Conservation (phyloP, 35 echinoderm and acorn worm species). For the Heliocidaris tuberculata region DNA sequence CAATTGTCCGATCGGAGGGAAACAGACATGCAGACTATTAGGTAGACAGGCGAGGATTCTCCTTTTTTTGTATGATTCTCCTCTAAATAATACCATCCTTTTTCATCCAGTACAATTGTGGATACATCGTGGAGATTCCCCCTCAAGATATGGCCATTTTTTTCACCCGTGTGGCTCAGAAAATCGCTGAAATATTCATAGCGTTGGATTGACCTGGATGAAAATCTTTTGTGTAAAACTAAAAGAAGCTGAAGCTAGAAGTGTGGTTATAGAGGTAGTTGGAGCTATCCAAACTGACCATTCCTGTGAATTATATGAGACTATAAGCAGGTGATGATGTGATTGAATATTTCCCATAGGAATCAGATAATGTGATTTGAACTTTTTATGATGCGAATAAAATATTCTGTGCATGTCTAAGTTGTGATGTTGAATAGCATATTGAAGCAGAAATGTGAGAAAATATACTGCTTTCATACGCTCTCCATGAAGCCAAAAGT, state of each 20-base stretch:
- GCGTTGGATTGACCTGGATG: not conserved
- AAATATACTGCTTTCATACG: too few species aligned
- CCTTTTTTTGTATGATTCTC: not conserved
- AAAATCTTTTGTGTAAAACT: not conserved
- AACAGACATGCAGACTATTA: not conserved
- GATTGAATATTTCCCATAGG: not conserved
- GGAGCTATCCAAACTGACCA: too few species aligned
- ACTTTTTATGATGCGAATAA: not conserved
- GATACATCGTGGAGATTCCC: too few species aligned
- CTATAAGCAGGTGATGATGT: not conserved
- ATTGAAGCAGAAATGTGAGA: too few species aligned
- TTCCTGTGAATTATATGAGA: too few species aligned
- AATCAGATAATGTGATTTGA: not conserved
- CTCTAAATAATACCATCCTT: too few species aligned
- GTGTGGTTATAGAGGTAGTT: too few species aligned
- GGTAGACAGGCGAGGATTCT: not conserved
- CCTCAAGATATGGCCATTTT: too few species aligned
- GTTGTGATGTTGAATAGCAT: too few species aligned
- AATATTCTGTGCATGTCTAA: not conserved
- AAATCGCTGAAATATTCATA: not conserved
- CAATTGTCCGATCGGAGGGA: not conserved
- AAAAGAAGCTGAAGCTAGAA: not conserved
- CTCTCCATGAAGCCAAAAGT: too few species aligned
- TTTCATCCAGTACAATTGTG: too few species aligned
- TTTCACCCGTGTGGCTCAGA: too few species aligned